phyloP scores from a whole-genome alignment of 2,797 vertebrate genomes.

The Hylomyscus alleni region DNA sequence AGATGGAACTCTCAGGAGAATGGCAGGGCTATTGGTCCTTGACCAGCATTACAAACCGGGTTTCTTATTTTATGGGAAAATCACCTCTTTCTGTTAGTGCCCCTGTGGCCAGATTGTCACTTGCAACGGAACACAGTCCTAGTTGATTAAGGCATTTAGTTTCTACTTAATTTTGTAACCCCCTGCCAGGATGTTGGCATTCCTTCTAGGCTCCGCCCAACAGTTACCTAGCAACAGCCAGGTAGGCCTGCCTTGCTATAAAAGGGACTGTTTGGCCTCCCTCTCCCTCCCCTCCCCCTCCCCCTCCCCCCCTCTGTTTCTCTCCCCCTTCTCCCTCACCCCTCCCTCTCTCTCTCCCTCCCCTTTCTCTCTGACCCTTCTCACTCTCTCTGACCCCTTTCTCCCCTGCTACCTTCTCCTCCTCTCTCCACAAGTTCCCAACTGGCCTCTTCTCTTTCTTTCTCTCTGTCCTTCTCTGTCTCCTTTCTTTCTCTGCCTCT shows the following conservation, averaged over 20 bases:
- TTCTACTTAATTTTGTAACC: not conserved
- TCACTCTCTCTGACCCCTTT: not conserved
- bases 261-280: no score
- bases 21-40: not conserved
- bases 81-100: not conserved
- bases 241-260: no score
- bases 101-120: not conserved
- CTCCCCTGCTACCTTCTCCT: not conserved
- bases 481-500: not conserved
- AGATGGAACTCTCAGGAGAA: not conserved
- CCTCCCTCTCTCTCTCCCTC: no score
- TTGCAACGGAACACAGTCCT: not conserved
- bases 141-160: not conserved
- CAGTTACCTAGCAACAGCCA: no score
- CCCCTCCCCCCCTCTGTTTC: no score
- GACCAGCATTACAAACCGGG: not conserved
- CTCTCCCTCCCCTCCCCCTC: no score
- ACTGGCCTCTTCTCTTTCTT: no score
- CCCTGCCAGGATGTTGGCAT: no score
- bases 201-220: no score
- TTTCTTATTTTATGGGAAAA: not conserved
- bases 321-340: no score
- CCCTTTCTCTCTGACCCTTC: not conserved
- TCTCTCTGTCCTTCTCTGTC: not conserved
- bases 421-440: not conserved